Conservation (phyloP, 2,113 vertebrate genomes). For the Bubalus kerabau region DNA sequence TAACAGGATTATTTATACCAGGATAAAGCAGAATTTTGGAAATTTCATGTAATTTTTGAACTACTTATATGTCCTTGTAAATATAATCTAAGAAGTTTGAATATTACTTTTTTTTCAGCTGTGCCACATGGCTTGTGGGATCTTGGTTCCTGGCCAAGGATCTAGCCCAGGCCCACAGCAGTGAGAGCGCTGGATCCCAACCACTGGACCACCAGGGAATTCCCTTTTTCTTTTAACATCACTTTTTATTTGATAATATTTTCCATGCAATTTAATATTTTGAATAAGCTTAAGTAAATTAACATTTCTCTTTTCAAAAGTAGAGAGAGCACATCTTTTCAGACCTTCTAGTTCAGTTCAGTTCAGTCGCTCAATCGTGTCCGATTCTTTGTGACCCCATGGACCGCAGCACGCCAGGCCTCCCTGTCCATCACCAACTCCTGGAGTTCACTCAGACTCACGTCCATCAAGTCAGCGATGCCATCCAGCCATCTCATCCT, state of each 20-base stretch:
- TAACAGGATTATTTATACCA: background rate
- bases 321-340: background rate
- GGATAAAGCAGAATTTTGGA: background rate
- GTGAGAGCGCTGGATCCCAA: background rate
- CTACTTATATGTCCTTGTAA: background rate
- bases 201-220: background rate
- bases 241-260: background rate
- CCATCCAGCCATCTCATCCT: background rate
- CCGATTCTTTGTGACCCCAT: background rate
- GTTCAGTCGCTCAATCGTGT: background rate
- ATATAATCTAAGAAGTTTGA: background rate
- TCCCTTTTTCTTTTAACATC: background rate
- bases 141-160: background rate
- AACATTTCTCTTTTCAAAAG: background rate
- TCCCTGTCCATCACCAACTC: background rate
- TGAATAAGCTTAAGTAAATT: background rate
- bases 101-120: background rate
- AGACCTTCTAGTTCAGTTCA: background rate
- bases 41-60: background rate
- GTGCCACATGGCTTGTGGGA: background rate
- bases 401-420: fast-evolving
- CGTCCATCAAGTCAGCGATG: background rate
- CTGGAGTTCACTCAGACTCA: background rate
- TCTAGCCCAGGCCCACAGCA: background rate
- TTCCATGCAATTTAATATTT: background rate